phyloP scores from a whole-genome alignment of 2,797 vertebrate genomes.

The Otus scops region DNA sequence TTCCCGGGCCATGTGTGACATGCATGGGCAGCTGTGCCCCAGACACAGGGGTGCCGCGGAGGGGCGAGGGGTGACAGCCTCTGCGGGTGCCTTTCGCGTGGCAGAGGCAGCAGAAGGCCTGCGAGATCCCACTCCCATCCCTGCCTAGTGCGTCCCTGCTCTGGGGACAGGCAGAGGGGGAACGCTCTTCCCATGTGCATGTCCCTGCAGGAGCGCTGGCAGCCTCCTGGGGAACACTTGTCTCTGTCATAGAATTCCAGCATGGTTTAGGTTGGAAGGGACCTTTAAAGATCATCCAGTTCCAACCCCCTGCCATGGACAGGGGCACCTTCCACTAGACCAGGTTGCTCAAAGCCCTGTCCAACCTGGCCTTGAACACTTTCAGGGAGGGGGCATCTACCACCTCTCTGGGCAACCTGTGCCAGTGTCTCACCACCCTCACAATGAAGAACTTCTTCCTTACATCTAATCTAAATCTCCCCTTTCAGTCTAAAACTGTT shows the following conservation, averaged over 20 bases:
- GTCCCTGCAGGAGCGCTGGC: not conserved
- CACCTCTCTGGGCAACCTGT: not conserved
- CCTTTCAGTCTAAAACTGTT: not conserved
- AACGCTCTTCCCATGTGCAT: fast-evolving
- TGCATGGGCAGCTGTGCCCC: not conserved
- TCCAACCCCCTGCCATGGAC: not conserved
- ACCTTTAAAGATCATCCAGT: not conserved
- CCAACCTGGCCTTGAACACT: not conserved
- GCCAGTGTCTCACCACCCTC: not conserved
- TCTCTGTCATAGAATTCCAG: not conserved
- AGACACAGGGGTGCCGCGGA: not conserved
- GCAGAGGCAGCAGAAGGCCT: fast-evolving
- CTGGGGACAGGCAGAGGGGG: too few relatives aligned
- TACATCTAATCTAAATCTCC: fast-evolving
- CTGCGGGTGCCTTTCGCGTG: fast-evolving
- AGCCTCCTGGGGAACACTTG: not conserved
- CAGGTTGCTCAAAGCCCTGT: not conserved
- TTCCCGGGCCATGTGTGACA: not conserved
- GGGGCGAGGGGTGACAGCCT: too few relatives aligned
- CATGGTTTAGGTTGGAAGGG: not conserved
- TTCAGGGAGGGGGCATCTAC: not conserved
- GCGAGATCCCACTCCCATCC: not conserved
- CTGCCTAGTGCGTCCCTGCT: fast-evolving
- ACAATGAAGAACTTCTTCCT: fast-evolving
- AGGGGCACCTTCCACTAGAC: not conserved